Base-by-base conservation (phyloP, 1,140 invertebrate genomes). In the Anastrepha obliqua region DNA sequence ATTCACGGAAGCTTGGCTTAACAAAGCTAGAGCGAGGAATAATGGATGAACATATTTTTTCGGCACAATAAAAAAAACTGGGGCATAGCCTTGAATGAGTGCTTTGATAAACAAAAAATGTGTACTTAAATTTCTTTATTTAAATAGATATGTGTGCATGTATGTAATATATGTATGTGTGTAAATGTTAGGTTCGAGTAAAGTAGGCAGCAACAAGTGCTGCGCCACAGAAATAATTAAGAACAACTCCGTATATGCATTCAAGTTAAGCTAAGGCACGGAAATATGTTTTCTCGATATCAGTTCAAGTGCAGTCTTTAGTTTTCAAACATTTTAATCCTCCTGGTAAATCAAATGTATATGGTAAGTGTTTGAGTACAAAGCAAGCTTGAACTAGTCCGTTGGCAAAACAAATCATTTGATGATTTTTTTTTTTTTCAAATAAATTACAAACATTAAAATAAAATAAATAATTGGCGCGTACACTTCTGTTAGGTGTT, bases 11-110 rank as follows among this genome's bases (percentile, higher is more conserved):
- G 67, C 67, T 11, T 13, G 7, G 67, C 67, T 74, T 47, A 44
- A 74, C 39, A 74, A 44, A 42, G 67, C 42, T 6, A 39, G 44
- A 74, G 39, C 39, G 39, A 74, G 42, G 6, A 17, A 13, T 42
- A 3, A 47, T 74, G 67, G 42, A 47, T 74, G 39, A 67, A 74
- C 67, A 44, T 44, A 15, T 74, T 42, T 74, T 74, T 74, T 44
- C 67, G 42, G 3, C 5, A 17, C 6, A 47, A 44, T 44, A 47
- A 44, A 47, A 47, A 44, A 74, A 74, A 74, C 67, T 74, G 13
- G 67, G 67, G 39, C 42, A 74, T n/a, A 74, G 67, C 67, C 67
- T 74, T 47, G 67, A 74, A 47, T 74, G 67, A 74, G 42, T 44
- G 67, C 67, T 74, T 47, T 74, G 11, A 67, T 74, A 8, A 7